These are phyloP conservation scores for Pogonocichla stellata DNA, from an alignment of 2,113 vertebrate genomes.

Conservation along the genomic window DNA sequence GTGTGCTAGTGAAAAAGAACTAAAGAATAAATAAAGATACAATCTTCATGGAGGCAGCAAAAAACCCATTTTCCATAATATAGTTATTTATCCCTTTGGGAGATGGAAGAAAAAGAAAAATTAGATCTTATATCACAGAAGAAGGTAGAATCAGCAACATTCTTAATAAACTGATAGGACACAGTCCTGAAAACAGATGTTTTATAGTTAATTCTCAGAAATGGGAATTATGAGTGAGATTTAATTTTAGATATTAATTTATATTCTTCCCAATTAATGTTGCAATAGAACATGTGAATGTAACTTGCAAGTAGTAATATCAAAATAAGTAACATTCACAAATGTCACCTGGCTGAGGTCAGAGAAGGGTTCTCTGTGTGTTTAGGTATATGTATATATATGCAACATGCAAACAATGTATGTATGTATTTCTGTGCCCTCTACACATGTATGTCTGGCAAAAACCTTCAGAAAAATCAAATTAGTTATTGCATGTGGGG, in stretches of 20 bases:
- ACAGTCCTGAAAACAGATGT: neutral
- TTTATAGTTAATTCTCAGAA: neutral
- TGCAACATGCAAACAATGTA: neutral
- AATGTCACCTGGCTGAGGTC: neutral
- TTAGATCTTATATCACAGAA: neutral
- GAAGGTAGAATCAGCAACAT: neutral
- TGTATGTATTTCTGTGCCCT: neutral
- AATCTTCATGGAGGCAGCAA: neutral
- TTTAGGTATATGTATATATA: neutral
- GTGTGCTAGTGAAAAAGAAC: neutral
- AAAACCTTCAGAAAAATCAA: neutral
- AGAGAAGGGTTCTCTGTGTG: neutral
- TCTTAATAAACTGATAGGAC: neutral
- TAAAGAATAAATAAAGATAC: neutral
- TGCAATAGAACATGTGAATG: neutral
- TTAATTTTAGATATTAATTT: neutral
- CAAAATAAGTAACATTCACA: neutral
- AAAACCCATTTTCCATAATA: neutral
- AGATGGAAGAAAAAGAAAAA: neutral
- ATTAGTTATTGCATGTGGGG: neutral
- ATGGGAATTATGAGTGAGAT: neutral
- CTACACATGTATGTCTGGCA: neutral
- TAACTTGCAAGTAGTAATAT: neutral
- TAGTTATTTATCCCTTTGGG: neutral
- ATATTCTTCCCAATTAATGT: neutral